Conservation (phyloP, 2,113 vertebrate species). For the Carlito syrichta region DNA sequence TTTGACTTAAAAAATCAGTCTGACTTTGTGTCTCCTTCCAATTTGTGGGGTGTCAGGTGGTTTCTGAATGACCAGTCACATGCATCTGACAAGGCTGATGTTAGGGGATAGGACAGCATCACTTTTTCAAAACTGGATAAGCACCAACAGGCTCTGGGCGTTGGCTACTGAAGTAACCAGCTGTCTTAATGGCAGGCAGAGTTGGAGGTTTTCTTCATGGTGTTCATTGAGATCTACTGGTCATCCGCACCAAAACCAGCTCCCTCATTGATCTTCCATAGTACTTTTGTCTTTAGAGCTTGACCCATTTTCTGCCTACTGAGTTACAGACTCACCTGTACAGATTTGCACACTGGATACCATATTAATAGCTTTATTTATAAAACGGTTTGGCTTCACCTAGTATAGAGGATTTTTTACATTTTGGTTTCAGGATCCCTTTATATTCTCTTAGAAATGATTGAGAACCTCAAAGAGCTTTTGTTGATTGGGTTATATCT, state of each 20-base stretch:
- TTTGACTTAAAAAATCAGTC: not conserved
- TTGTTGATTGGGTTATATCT: not conserved
- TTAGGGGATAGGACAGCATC: not conserved
- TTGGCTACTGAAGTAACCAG: not conserved
- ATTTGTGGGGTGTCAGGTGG: not conserved
- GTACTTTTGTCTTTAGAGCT: not conserved
- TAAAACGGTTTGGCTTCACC: not conserved
- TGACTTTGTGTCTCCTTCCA: not conserved
- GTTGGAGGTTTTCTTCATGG: not conserved
- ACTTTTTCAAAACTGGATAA: not conserved
- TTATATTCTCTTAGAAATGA: not conserved
- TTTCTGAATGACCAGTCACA: not conserved
- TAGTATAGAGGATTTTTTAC: not conserved
- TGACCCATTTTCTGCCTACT: not conserved
- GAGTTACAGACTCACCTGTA: not conserved
- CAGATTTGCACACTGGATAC: not conserved
- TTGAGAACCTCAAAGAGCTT: not conserved
- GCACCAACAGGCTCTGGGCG: not conserved
- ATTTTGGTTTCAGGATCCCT: too few species aligned
- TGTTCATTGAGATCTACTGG: not conserved
- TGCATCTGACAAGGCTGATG: not conserved
- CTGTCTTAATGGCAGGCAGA: not conserved
- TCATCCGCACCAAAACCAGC: not conserved
- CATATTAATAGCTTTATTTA: not conserved
- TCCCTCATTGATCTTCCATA: not conserved